Conservation (phyloP, 2,113 vertebrate genomes). For the Lophius piscatorius region DNA sequence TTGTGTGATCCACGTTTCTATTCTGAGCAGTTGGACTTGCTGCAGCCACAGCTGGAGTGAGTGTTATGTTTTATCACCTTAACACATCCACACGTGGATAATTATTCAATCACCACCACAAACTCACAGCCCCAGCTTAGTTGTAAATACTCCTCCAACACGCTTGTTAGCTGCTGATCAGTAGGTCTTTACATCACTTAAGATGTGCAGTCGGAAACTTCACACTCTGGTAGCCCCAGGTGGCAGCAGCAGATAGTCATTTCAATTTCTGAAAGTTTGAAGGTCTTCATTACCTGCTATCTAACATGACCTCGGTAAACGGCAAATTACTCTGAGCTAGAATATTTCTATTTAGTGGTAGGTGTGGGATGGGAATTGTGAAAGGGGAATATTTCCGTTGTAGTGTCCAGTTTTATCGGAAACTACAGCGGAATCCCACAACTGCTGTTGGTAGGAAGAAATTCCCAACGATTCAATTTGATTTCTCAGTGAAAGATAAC, state of each 20-base stretch:
- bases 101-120: conserved; percentile 18
- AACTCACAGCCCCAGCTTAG: conserved; percentile 11
- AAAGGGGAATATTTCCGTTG: conserved; percentile 6
- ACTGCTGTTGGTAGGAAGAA: neutral
- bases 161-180: conserved; percentile 39
- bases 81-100: neutral
- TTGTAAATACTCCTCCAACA: conserved; percentile 22
- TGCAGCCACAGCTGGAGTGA: neutral
- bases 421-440: neutral
- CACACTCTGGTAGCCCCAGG: conserved; percentile 25
- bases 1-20: neutral
- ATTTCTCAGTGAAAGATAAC: neutral
- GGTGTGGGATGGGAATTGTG: neutral
- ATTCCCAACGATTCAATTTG: neutral
- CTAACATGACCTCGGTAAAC: conserved; percentile 24
- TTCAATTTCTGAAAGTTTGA: conserved; percentile 41
- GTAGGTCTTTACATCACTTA: conserved; percentile 33
- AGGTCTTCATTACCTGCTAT: conserved; percentile 33
- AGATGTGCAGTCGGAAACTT: conserved; percentile 29
- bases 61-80: conserved; percentile 8
- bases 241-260: conserved; percentile 45
- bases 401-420: conserved; percentile 13
- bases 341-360: conserved; percentile 19
- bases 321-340: conserved; percentile 12
- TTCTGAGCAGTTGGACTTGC: neutral